Evolutionary conservation across 2,113 vertebrate genomes (phyloP).

Genomic region (Neolamprologus falcicula): DNA sequence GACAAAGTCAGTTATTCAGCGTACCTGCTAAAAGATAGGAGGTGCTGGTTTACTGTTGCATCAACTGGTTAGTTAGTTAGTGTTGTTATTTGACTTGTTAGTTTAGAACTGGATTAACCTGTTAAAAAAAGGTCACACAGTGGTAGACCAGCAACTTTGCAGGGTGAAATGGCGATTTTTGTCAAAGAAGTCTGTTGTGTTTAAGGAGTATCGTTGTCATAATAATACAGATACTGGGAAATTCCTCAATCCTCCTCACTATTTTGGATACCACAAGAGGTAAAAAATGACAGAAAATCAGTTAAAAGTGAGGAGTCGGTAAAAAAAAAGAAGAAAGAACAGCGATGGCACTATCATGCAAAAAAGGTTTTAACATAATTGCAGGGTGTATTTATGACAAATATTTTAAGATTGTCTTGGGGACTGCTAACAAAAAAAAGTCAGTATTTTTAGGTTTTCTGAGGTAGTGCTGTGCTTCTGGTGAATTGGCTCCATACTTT

Average conservation of each 20-base stretch:
- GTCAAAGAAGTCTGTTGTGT: background rate
- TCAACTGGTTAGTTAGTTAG: background rate
- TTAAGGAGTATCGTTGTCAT: background rate
- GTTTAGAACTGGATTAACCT: background rate
- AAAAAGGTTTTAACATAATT: background rate
- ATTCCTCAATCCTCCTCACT: background rate
- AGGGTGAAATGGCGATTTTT: background rate
- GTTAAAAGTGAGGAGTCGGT: rapidly evolving
- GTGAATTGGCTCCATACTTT: background rate
- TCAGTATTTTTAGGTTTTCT: background rate
- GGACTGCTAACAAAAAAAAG: background rate
- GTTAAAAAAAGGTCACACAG: background rate
- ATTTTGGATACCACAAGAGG: background rate
- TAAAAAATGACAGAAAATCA: background rate
- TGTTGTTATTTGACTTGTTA: background rate
- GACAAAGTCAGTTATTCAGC: background rate
- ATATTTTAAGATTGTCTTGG: background rate
- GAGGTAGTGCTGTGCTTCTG: background rate
- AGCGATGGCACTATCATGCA: rapidly evolving
- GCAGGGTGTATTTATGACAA: rapidly evolving
- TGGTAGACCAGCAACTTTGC: background rate
- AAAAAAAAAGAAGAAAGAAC: rapidly evolving
- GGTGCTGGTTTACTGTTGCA: background rate
- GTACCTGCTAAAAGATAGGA: background rate
- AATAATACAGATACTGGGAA: background rate